Base-by-base conservation (phyloP, 2,888 invertebrate species). In the Operophtera brumata region DNA sequence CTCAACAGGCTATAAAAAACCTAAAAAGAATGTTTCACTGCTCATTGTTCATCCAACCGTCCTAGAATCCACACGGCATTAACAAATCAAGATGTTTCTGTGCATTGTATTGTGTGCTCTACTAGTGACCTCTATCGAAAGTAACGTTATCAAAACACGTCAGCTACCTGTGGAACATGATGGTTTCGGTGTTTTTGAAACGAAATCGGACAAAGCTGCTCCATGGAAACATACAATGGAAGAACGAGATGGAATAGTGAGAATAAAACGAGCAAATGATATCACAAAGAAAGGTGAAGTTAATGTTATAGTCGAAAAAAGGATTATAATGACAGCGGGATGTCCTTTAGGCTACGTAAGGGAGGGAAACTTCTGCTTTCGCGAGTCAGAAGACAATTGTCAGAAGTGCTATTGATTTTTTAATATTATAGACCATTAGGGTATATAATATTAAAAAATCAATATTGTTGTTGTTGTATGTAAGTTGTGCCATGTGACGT, bases 261-360 rank as follows among this genome's bases (percentile, higher is more conserved):
- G 52, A 52, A 6, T 12, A 36, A 0, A 10, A 30, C 36, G 30
- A 30, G 30, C 9, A 11, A 37, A 8, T 9, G 7, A 10, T 8
- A 8, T 2, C n/a, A 1, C 13, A n/a, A 52, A 52, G 14, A 49
- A 43, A 30, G 30, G 6, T 34, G 12, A 5, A 25, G 12, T 41
- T 2, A 12, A n/a, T 20, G 46, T 42, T 11, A 12, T 9, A 20
- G 42, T 74, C 0, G 71, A 66, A 32, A 59, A 51, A 11, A 67
- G 77, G 1, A 43, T 62, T 14, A 62, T 57, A 0, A 61, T 77
- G 1, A 54, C 45, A 10, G 62, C 41, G 1, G 41, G 35, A 3
- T 52, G 46, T 30, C 52, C 52, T 36, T 1, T 6, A 4, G 46
- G 41, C 10, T 52, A 42, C 20, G 34, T 52, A 12, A 28, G 25